A percentile compares a stretch with the other conserved stretches of the same genome.
Evolutionary conservation across 1,140 invertebrate genomes (phyloP).

Genomic region (Brachionus paranguensis): DNA sequence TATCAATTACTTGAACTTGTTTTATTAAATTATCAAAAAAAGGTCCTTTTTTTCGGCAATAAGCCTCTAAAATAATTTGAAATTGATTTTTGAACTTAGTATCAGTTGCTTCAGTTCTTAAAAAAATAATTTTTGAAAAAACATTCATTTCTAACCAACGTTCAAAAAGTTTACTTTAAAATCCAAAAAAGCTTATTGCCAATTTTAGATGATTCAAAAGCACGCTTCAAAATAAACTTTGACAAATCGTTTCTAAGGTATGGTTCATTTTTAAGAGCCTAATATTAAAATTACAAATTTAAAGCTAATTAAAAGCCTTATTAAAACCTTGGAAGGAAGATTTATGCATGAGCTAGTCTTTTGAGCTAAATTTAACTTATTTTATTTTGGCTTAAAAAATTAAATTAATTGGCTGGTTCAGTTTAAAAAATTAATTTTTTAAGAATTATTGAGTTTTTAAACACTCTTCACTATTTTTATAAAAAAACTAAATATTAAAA

Average conservation of each 20-base stretch:
- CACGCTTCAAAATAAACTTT: conserved; percentile 76
- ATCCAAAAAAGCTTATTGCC: conserved; percentile 97
- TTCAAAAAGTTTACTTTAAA: conserved; percentile 59
- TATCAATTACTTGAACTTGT: conserved; percentile 82
- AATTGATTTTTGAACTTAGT: conserved; percentile 64
- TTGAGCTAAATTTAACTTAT: no score
- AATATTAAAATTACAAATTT: neutral
- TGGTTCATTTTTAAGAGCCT: conserved; percentile 87
- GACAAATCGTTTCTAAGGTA: conserved; percentile 84
- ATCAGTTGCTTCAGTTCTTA: conserved; percentile 59
- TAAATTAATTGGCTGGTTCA: no score
- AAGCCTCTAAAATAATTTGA: conserved; percentile 86
- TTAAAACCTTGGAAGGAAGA: no score
- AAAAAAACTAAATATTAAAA: no score
- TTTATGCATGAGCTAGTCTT: no score
- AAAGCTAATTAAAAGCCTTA: no score
- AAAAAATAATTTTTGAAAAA: neutral
- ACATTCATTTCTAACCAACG: neutral
- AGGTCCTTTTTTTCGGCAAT: conserved; percentile 80
- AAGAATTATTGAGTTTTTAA: no score
- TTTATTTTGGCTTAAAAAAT: no score
- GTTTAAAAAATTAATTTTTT: no score
- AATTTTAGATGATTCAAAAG: conserved; percentile 83
- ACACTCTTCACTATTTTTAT: no score
- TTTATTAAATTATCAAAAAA: conserved; percentile 70